A percentile compares a stretch with the other conserved stretches of the same genome.
Conservation (phyloP, 2,113 vertebrate genomes). For the Uria lomvia region DNA sequence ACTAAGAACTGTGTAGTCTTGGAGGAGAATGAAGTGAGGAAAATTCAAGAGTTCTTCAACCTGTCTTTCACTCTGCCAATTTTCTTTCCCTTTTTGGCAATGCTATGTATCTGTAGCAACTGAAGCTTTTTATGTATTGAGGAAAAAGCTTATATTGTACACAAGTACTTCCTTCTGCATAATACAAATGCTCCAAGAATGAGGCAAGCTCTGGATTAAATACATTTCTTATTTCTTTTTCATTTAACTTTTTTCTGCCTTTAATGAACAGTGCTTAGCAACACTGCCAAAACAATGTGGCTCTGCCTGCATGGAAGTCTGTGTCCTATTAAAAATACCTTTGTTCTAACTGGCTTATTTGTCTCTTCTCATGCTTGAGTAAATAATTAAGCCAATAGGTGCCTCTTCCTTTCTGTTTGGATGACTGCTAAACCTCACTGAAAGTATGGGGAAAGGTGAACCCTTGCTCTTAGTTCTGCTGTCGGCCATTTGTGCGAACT, state of each 20-base stretch:
- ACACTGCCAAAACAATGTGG: background rate
- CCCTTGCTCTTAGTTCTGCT: background rate
- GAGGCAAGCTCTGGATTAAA: background rate
- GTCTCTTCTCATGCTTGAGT: background rate
- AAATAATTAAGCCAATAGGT: background rate
- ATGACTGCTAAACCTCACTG: background rate
- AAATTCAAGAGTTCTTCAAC: background rate
- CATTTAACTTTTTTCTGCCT: background rate
- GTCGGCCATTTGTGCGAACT: background rate
- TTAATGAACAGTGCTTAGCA: background rate
- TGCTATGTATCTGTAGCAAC: background rate
- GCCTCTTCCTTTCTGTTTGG: background rate
- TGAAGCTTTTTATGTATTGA: background rate
- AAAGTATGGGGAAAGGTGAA: background rate
- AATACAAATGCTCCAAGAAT: background rate
- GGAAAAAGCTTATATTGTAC: background rate
- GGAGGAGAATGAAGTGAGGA: background rate
- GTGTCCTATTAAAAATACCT: background rate
- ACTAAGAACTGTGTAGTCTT: background rate
- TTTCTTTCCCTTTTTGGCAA: background rate
- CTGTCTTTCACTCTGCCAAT: background rate
- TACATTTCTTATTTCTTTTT: background rate
- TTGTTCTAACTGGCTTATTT: background rate
- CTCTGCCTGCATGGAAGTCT: background rate
- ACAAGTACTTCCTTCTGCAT: background rate